Evolutionary conservation across 1,140 invertebrate species (phyloP), one percentile per base, ranked within the genome.

Genomic region (Heliconius eleuchia): DNA sequence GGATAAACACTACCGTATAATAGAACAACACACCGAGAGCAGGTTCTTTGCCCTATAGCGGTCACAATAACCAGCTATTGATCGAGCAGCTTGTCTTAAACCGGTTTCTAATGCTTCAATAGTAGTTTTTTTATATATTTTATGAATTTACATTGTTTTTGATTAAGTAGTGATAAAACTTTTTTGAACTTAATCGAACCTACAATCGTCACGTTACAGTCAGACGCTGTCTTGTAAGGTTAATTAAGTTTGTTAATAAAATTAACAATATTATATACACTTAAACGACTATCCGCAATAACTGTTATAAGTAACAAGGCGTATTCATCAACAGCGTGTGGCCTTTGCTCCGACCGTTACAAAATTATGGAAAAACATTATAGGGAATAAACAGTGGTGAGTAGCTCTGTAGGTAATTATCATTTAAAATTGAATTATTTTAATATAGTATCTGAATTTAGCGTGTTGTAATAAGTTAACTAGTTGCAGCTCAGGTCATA

Each of bases 311-410:
- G 27, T 30, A 66, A 30, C 60, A 30, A 66, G 60, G 13, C 60
- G 27, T 66, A 66, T 66, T 66, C 11, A 66, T 30, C 60, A 66
- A 66, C 60, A n/a, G 9, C n/a, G 23, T 5, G 11, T 66, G 60
- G 60, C 60, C 60, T 66, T 66, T 66, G 23, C 60, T 66, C 60
- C 27, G 60, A 66, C 60, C 60, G 60, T 66, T 66, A 66, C 60
- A 30, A 66, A 27, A 66, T 66, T 16, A 66, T 66, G 27, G 60
- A 66, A 66, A 66, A 66, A 66, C 3, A 11, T 2, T 66, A 13
- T 66, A 66, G 60, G 13, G 13, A 57, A 23, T 23, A 30, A 30
- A 2, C 27, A 66, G 60, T 16, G 60, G 60, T 66, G 9, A 13
- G 27, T 30, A 30, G 16, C 60, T 11, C n/a, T 27, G 0, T 11